These are phyloP conservation scores for Herminia tarsipennalis DNA, from an alignment of 2,888 invertebrate species.

Conservation along the genomic window DNA sequence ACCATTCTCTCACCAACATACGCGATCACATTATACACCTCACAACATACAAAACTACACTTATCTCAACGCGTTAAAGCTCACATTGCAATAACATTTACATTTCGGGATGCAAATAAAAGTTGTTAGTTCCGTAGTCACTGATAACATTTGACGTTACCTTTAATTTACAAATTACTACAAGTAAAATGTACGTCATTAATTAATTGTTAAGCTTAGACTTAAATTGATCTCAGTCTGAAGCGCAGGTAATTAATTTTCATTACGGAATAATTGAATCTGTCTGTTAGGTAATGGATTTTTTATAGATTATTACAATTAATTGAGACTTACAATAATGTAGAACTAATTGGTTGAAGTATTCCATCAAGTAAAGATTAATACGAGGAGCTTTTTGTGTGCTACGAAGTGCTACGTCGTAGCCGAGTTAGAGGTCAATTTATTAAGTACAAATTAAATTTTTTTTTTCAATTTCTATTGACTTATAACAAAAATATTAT, in stretches of 20 bases:
- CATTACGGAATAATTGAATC: slow-evolving; percentile 18
- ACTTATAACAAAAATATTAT: too few relatives aligned
- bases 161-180: slow-evolving; percentile 67
- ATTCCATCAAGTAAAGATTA: neutral
- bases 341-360: neutral
- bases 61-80: slow-evolving; percentile 42
- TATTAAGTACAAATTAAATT: neutral
- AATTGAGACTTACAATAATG: slow-evolving; percentile 4
- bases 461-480: neutral
- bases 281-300: slow-evolving; percentile 12
- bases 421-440: slow-evolving; percentile 15
- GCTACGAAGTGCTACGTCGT: slow-evolving; percentile 49
- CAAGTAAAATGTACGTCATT: slow-evolving; percentile 52
- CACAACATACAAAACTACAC: slow-evolving; percentile 5
- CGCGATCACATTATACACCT: slow-evolving; percentile 23
- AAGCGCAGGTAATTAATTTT: slow-evolving; percentile 29
- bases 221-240: slow-evolving; percentile 33
- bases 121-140: slow-evolving; percentile 45
- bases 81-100: slow-evolving; percentile 29
- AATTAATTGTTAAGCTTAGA: slow-evolving; percentile 44
- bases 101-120: slow-evolving; percentile 26
- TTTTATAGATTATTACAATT: slow-evolving; percentile 13
- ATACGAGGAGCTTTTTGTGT: neutral
- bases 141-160: slow-evolving; percentile 54
- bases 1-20: slow-evolving; percentile 49